These are phyloP conservation scores for Drosophila lowei DNA, from an alignment of 1,140 invertebrate species.

Conservation along the genomic window DNA sequence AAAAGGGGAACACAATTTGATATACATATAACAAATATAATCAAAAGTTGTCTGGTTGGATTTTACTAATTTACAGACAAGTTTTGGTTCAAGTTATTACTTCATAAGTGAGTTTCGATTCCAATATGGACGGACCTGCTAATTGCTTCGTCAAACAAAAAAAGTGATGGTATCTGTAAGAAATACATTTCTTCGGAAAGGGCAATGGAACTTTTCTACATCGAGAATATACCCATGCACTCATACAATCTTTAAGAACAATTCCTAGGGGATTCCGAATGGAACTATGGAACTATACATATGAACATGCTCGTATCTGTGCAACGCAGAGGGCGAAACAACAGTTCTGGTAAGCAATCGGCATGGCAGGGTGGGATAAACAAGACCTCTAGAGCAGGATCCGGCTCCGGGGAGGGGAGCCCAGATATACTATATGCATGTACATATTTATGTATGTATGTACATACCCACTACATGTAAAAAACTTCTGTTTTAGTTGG, in stretches of 20 bases:
- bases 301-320: too few species aligned
- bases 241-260: too few species aligned
- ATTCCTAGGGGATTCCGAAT: not conserved
- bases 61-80: constrained; percentile 69
- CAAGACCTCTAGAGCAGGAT: constrained; percentile 47
- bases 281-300: too few species aligned
- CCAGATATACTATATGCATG: constrained; percentile 6
- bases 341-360: too few species aligned
- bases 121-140: constrained; percentile 33
- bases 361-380: not conserved
- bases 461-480: not conserved
- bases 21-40: constrained; percentile 27
- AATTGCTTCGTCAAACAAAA: constrained; percentile 36
- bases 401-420: constrained; percentile 8
- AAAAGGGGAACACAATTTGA: not conserved
- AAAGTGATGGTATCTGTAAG: not conserved
- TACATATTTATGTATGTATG: not conserved
- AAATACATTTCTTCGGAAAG: not conserved
- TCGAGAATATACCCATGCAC: too few species aligned
- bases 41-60: constrained; percentile 44
- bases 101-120: constrained; percentile 41
- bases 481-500: constrained; percentile 25
- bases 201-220: not conserved
- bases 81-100: constrained; percentile 53
- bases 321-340: too few species aligned